These are phyloP conservation scores for Drosophila ambigua DNA, from an alignment of 1,140 invertebrate genomes.

Conservation along the genomic window DNA sequence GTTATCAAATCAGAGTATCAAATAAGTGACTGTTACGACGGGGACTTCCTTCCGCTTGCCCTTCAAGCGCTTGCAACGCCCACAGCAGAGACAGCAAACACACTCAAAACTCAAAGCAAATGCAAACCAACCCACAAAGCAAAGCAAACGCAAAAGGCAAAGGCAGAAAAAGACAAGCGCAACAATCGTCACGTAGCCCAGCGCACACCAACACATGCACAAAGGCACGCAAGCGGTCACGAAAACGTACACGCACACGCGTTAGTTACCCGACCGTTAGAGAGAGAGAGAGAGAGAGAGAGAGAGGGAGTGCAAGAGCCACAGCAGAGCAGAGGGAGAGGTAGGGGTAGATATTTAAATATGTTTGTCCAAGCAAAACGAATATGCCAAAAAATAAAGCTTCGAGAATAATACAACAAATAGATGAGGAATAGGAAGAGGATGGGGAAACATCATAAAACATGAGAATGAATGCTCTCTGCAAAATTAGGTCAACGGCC, in stretches of 20 bases:
- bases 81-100: conserved; percentile 15
- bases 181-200: conserved; percentile 74
- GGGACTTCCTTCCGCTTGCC: conserved; percentile 47
- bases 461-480: conserved; percentile 11
- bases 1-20: conserved; percentile 35
- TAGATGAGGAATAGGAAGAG: conserved; percentile 11
- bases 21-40: not conserved
- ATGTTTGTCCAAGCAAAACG: conserved; percentile 22
- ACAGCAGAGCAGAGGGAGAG: not conserved
- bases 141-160: conserved; percentile 49
- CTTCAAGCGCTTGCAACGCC: conserved; percentile 53
- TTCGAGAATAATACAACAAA: not conserved
- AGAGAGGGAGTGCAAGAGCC: conserved; percentile 12
- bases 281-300: conserved; percentile 40
- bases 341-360: conserved; percentile 20
- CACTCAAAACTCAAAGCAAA: conserved; percentile 18
- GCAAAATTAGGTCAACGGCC: conserved; percentile 68
- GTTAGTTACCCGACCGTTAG: conserved; percentile 32
- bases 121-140: conserved; percentile 40
- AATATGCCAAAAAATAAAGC: conserved; percentile 12
- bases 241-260: conserved; percentile 29
- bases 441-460: conserved; percentile 8
- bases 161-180: conserved; percentile 67
- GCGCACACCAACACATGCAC: conserved; percentile 27
- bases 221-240: not conserved